Evolutionary conservation across 2,888 invertebrate genomes (phyloP).

Genomic region (Seira musarum): DNA sequence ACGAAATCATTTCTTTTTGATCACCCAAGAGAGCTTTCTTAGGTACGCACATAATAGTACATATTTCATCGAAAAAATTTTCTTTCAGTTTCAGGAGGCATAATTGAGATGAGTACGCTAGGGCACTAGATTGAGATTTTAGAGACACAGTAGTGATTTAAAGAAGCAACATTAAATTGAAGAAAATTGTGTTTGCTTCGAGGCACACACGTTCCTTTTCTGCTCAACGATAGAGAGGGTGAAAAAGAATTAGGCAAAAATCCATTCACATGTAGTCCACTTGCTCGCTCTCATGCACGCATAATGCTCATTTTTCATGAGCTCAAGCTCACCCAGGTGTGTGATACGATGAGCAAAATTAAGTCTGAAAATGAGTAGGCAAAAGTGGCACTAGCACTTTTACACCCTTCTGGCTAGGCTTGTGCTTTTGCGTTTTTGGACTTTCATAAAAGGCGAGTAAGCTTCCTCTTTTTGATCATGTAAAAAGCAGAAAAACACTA

Average conservation of each 20-base stretch:
- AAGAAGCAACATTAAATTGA: no score
- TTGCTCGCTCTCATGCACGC: slow-evolving; percentile 4
- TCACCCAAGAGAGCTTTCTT: no score
- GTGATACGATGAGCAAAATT: not conserved
- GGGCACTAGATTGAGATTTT: not conserved
- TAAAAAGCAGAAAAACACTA: no score
- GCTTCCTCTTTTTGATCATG: no score
- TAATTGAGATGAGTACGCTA: not conserved
- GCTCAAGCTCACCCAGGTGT: no score
- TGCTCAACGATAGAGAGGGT: not conserved
- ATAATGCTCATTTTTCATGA: no score
- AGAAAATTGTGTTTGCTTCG: no score
- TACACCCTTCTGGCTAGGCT: not conserved
- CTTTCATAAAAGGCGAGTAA: no score
- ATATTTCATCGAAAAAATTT: not conserved
- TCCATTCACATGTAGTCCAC: slow-evolving; percentile 13
- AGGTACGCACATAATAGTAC: no score
- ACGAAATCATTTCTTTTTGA: no score
- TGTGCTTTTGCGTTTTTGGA: not conserved
- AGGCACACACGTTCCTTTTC: no score
- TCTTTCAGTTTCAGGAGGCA: not conserved
- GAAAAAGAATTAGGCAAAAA: not conserved
- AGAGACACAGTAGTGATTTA: slow-evolving; percentile 39
- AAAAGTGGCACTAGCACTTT: not conserved
- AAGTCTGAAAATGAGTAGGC: not conserved